Percentiles rank a stretch among this genome's conserved stretches.
Conservation (phyloP, 92 coral and sea anemone genomes). For the Muricea muricata region DNA sequence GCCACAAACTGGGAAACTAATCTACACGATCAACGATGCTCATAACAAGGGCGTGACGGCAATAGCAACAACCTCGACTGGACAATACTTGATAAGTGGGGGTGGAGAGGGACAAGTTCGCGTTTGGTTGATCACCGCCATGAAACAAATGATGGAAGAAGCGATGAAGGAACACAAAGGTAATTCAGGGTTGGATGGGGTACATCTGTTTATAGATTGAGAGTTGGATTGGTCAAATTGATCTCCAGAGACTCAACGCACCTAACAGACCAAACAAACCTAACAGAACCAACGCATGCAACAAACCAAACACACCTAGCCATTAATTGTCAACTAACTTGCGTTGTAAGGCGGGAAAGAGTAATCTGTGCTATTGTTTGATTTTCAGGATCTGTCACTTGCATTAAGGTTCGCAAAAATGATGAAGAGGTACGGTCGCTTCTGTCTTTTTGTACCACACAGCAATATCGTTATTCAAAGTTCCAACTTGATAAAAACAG, state of each 20-base stretch:
- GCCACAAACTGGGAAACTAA: slow-evolving; percentile 76
- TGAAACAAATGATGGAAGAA: slow-evolving; percentile 54
- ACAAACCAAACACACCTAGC: too few species aligned
- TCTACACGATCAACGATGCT: slow-evolving; percentile 80
- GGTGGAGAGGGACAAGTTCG: slow-evolving; percentile 99
- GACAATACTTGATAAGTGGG: slow-evolving; percentile 81
- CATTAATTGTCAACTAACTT: not conserved
- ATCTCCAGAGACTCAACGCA: too few species aligned
- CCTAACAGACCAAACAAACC: too few species aligned
- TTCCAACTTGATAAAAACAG: too few species aligned
- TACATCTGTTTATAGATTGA: too few species aligned
- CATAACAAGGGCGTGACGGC: slow-evolving; percentile 97
- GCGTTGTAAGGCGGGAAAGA: not conserved
- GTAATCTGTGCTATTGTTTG: not conserved
- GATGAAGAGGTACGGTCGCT: slow-evolving; percentile 72
- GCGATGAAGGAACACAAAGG: slow-evolving; percentile 98
- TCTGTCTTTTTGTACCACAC: not conserved
- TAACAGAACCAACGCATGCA: too few species aligned
- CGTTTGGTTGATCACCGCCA: slow-evolving; percentile 70
- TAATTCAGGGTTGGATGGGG: slow-evolving; percentile 21
- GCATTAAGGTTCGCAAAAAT: slow-evolving; percentile 79
- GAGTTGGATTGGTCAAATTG: not conserved
- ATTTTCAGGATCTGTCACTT: slow-evolving; percentile 85
- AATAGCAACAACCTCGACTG: slow-evolving; percentile 70
- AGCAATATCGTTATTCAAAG: too few species aligned